Evolutionary conservation across 2,113 vertebrate genomes (phyloP), one percentile per base, ranked within the genome.

Genomic region (Orthochromis malagaraziensis): DNA sequence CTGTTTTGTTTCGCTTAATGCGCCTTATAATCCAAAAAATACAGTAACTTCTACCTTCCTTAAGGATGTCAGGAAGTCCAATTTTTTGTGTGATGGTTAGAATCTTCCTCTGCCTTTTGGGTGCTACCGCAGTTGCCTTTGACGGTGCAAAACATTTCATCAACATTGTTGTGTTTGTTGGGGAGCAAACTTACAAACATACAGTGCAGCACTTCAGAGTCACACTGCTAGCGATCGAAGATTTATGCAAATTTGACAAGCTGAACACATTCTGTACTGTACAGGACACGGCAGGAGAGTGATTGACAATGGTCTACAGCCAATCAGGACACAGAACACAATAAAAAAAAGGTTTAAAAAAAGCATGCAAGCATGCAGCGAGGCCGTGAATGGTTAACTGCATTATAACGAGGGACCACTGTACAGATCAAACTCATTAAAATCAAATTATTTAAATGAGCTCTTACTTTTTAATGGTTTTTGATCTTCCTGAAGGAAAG

Each of bases 21-120:
- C 0, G 4, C 55, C 24, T 58, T 29, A 29, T 58, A 58, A 58
- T 29, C 24, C 0, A 0, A 58, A 58, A 58, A 29, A 0, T 29
- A 58, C 24, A 16, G 13, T 58, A 29, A 58, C 24, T 29, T 58
- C 24, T 58, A 29, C 24, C 24, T 58, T 58, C 13, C 24, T 16
- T 16, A 29, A 58, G 55, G 55, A 9, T 58, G 55, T 58, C 55
- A 58, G 13, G 55, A 58, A 58, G 55, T 58, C 24, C 24, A 58
- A 29, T 9, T 29, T 58, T 29, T 58, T 58, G 24, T 29, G 7
- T 58, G 13, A 58, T 58, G 7, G 24, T 58, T 58, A 16, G 24
- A 16, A 58, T 58, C 13, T 29, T 58, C 24, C 24, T 58, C 24
- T 2, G 24, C 55, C 55, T 1, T 57, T 57, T 57, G 7, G 13